phyloP scores from a whole-genome alignment of 2,797 vertebrate genomes.

The Chaunax sp. region DNA sequence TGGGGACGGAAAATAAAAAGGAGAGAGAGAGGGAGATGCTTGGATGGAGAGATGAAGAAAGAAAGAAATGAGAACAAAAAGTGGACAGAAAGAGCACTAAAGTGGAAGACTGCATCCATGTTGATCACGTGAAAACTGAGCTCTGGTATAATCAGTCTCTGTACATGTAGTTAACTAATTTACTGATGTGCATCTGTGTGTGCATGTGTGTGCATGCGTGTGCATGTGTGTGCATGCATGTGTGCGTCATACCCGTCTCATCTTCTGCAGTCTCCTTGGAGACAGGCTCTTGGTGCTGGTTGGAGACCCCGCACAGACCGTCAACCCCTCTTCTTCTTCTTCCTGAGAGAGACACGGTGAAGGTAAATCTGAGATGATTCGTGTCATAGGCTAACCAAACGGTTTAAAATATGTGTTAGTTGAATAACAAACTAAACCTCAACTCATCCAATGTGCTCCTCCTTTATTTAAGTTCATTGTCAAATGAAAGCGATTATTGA shows the following conservation, averaged over 20 bases:
- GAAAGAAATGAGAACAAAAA: constrained; percentile 23
- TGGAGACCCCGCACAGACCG: constrained; percentile 82
- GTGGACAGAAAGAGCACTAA: constrained; percentile 42
- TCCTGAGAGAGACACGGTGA: constrained; percentile 81
- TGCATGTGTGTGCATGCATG: constrained; percentile 54
- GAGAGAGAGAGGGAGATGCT: constrained; percentile 2
- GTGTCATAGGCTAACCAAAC: constrained; percentile 1
- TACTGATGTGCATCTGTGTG: constrained; percentile 56
- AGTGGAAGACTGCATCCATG: constrained; percentile 49
- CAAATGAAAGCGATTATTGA: neutral
- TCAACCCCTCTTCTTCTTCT: constrained; percentile 85
- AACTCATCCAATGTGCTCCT: neutral
- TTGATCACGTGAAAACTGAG: constrained; percentile 55
- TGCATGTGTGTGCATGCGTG: constrained; percentile 45
- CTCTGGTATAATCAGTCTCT: constrained; percentile 53
- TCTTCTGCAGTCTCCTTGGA: constrained; percentile 86
- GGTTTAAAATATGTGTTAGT: neutral
- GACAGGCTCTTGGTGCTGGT: constrained; percentile 88
- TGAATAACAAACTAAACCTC: neutral
- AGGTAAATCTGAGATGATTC: constrained; percentile 18
- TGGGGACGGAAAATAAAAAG: constrained; percentile 6
- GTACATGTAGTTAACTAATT: constrained; percentile 59
- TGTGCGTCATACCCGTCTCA: constrained; percentile 74
- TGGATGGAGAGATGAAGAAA: constrained; percentile 6
- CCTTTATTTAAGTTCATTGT: neutral